Percentiles rank a stretch among this genome's conserved stretches.
phyloP scores from a whole-genome alignment of 2,113 vertebrate genomes.

The Aptenodytes forsteri region DNA sequence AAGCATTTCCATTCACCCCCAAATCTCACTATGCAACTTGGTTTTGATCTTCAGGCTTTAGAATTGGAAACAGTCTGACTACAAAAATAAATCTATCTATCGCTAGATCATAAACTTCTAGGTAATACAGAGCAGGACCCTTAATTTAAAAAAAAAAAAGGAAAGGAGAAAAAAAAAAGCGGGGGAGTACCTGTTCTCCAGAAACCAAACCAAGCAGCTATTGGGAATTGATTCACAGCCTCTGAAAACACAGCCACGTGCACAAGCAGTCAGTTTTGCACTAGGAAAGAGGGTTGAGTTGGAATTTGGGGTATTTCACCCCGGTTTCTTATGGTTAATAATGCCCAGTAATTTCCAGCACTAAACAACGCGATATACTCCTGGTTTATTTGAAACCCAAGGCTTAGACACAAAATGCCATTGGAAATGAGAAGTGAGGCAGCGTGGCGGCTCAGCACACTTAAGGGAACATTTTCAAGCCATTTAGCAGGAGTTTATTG shows the following conservation, averaged over 20 bases:
- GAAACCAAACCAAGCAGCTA: background rate
- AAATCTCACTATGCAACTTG: background rate
- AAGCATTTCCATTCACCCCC: background rate
- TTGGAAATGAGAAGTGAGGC: background rate
- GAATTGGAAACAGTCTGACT: background rate
- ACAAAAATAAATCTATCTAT: background rate
- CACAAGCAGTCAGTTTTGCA: background rate
- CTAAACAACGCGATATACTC: background rate
- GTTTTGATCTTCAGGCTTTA: background rate
- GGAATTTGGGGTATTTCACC: background rate
- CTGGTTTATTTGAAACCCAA: background rate
- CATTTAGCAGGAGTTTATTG: conserved; percentile 21
- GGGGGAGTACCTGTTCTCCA: background rate
- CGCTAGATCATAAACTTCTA: background rate
- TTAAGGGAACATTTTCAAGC: conserved; percentile 8
- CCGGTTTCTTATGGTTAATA: background rate
- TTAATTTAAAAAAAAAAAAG: background rate
- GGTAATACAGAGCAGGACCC: background rate
- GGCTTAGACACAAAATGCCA: background rate
- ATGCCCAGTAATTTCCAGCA: background rate
- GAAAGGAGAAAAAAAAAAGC: accelerated
- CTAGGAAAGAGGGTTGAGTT: background rate
- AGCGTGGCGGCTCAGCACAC: background rate
- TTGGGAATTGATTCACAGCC: background rate
- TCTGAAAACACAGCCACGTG: background rate